Evolutionary conservation across 2,113 vertebrate species (phyloP).

Genomic region (Perognathus longimembris): DNA sequence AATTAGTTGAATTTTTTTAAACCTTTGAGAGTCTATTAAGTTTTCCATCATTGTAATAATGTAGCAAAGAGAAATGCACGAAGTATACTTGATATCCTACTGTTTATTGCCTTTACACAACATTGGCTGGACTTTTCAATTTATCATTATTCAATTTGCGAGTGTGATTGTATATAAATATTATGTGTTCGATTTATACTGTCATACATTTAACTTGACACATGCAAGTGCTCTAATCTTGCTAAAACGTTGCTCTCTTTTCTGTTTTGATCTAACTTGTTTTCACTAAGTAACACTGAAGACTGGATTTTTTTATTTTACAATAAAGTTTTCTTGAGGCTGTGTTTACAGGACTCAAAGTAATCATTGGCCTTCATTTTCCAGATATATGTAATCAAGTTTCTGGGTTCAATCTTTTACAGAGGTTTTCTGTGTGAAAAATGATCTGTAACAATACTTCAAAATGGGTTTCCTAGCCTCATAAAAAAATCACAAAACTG

Average conservation of each 20-base stretch:
- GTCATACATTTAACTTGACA: neutral
- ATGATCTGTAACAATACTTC: neutral
- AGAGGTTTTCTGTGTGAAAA: neutral
- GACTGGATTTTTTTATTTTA: conserved; percentile 24
- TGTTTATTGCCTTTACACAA: neutral
- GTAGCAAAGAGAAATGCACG: neutral
- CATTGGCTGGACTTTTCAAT: neutral
- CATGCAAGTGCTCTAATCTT: neutral
- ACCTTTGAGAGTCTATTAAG: neutral
- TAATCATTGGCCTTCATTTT: neutral
- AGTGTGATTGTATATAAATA: too few relatives aligned
- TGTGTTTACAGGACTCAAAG: neutral
- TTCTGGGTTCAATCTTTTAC: neutral
- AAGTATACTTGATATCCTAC: neutral
- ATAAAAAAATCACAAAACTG: neutral
- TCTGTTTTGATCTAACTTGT: neutral
- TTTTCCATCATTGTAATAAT: neutral
- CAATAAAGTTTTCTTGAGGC: neutral
- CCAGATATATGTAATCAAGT: neutral
- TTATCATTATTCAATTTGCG: neutral
- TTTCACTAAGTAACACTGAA: neutral
- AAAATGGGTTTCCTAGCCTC: conserved; percentile 35
- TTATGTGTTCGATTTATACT: neutral
- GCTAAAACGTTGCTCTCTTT: neutral
- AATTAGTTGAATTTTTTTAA: neutral